Evolutionary conservation across 2,888 invertebrate genomes (phyloP).

Genomic region (Mongoloraphidia duomilia): DNA sequence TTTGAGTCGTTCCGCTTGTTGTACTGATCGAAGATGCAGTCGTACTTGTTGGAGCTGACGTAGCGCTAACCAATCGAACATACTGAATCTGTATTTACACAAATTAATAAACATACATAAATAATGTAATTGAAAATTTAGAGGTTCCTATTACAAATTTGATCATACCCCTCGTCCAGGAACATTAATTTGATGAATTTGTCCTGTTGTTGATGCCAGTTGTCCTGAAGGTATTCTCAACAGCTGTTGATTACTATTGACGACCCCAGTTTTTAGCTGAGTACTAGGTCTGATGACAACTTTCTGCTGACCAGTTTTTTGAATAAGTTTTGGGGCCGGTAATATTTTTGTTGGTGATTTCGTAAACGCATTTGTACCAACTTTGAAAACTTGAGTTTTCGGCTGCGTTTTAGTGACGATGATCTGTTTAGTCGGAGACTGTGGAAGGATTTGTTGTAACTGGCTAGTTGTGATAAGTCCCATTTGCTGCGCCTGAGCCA

Average conservation of each 20-base stretch:
- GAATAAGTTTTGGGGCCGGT: constrained; percentile 39
- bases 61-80: constrained; percentile 50
- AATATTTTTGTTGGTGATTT: constrained; percentile 60
- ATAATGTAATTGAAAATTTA: background rate
- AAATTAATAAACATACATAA: constrained; percentile 3
- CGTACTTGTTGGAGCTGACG: constrained; percentile 26
- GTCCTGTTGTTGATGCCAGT: constrained; percentile 29
- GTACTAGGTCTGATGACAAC: constrained; percentile 36
- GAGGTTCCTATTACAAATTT: background rate
- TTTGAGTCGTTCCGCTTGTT: constrained; percentile 16
- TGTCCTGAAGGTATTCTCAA: constrained; percentile 35
- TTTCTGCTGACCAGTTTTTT: constrained; percentile 30
- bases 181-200: constrained; percentile 58
- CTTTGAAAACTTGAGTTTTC: constrained; percentile 19
- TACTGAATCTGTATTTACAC: constrained; percentile 44
- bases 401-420: background rate
- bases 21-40: constrained; percentile 14
- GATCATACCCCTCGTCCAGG: constrained; percentile 50
- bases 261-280: constrained; percentile 13
- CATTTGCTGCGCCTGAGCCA: constrained; percentile 49
- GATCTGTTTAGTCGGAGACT: constrained; percentile 31
- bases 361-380: constrained; percentile 34
- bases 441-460: constrained; percentile 33
- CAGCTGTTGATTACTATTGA: constrained; percentile 27
- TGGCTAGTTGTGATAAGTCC: constrained; percentile 37